Conservation (phyloP, 2,888 invertebrate species). For the Drosophila longiperda region DNA sequence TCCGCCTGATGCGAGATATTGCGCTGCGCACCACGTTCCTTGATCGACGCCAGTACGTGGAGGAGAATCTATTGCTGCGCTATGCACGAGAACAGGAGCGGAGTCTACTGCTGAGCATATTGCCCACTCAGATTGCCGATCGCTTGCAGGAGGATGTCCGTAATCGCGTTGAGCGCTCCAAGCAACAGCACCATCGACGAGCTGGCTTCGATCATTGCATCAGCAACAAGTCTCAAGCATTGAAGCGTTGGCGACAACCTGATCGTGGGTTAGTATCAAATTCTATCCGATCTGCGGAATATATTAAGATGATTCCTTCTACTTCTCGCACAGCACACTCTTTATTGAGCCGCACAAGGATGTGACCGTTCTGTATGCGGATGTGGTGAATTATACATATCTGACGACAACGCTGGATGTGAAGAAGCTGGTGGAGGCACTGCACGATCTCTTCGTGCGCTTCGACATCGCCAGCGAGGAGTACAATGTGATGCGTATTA, state of each 20-base stretch:
- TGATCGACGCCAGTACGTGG: conserved; percentile 93
- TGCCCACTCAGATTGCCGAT: conserved; percentile 93
- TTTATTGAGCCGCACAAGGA: conserved; percentile 95
- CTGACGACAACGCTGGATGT: conserved; percentile 92
- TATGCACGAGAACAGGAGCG: conserved; percentile 96
- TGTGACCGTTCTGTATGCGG: conserved; percentile 96
- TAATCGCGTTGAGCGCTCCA: conserved; percentile 86
- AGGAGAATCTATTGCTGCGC: conserved; percentile 92
- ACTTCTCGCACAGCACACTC: conserved; percentile 87
- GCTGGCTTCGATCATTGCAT: conserved; percentile 40
- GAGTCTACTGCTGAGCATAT: conserved; percentile 92
- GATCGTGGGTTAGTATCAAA: conserved; percentile 78
- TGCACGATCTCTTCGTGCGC: conserved; percentile 95
- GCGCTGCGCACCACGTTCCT: conserved; percentile 94
- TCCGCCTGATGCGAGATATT: conserved; percentile 94
- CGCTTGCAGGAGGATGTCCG: conserved; percentile 87
- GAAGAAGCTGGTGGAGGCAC: conserved; percentile 92
- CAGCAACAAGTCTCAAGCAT: conserved; percentile 54
- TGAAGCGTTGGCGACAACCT: conserved; percentile 83
- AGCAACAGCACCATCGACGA: conserved; percentile 79
- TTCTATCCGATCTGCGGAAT: neutral
- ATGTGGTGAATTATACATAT: conserved; percentile 95
- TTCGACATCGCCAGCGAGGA: conserved; percentile 96
- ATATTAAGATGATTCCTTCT: neutral
- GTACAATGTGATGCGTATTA: conserved; percentile 92